These are phyloP conservation scores for Agrochola lychnidis DNA, from an alignment of 2,888 invertebrate species.

Conservation along the genomic window DNA sequence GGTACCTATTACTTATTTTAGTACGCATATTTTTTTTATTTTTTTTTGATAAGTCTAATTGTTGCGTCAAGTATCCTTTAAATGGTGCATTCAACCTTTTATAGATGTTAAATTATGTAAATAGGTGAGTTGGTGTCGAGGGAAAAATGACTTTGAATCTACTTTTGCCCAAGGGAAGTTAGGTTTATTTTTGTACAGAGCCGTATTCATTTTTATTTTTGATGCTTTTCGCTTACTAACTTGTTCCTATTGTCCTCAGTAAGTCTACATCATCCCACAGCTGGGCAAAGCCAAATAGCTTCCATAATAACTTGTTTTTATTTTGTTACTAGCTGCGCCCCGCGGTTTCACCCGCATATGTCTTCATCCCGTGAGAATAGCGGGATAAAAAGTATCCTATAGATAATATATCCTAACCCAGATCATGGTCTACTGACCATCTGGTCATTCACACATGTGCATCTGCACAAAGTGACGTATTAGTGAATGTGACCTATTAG, in stretches of 20 bases:
- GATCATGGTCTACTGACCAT: too few species aligned
- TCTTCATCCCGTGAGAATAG: too few species aligned
- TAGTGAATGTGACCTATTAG: too few species aligned
- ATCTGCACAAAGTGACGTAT: too few species aligned
- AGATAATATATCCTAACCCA: too few species aligned
- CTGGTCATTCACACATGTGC: too few species aligned
- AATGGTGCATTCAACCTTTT: conserved; percentile 7
- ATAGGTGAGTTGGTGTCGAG: conserved; percentile 11
- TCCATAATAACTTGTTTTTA: too few species aligned
- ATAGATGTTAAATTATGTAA: conserved; percentile 35
- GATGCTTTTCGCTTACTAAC: neutral
- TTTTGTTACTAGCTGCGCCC: too few species aligned
- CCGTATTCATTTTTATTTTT: neutral
- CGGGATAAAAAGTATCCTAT: too few species aligned
- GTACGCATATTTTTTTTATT: neutral
- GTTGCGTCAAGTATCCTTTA: neutral
- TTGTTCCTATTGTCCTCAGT: neutral
- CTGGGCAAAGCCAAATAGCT: too few species aligned
- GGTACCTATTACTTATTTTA: neutral
- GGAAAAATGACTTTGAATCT: conserved; percentile 9
- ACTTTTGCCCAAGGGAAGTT: conserved; percentile 10
- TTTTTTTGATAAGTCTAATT: neutral
- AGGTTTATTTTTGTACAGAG: neutral
- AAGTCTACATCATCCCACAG: neutral
- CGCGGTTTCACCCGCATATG: too few species aligned